Percentiles rank a stretch among this genome's conserved stretches.
Conservation (phyloP, 2,113 vertebrate species). For the Cygnus buccinator region DNA sequence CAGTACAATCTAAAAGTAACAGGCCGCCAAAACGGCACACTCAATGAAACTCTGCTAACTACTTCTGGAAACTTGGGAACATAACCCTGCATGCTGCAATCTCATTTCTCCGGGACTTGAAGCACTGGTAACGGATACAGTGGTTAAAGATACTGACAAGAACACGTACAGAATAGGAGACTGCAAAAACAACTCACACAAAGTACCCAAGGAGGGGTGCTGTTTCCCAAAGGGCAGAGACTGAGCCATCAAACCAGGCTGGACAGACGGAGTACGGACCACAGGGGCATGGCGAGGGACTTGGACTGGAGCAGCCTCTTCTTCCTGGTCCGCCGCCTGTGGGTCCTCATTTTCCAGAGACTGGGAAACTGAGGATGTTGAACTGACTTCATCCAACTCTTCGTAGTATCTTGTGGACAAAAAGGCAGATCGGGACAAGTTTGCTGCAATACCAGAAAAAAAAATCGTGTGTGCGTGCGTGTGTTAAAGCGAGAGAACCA, state of each 20-base stretch:
- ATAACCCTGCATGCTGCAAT: not conserved
- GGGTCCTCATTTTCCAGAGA: slow-evolving; percentile 83
- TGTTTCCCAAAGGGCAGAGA: slow-evolving; percentile 81
- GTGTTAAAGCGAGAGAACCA: not conserved
- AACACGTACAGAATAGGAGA: not conserved
- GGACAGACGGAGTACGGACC: slow-evolving; percentile 88
- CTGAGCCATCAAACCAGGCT: slow-evolving; percentile 83
- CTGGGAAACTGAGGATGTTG: slow-evolving; percentile 88
- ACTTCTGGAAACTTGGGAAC: not conserved
- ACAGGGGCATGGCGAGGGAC: slow-evolving; percentile 85
- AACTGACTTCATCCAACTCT: slow-evolving; percentile 94
- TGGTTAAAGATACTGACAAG: not conserved
- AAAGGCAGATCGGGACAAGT: slow-evolving; percentile 92
- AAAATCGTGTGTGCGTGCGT: not conserved
- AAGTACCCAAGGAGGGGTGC: slow-evolving; percentile 68
- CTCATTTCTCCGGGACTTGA: not conserved
- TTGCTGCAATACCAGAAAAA: slow-evolving; percentile 78
- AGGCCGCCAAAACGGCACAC: not conserved
- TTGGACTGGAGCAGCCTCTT: slow-evolving; percentile 65
- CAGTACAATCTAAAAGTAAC: not conserved
- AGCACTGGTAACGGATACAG: not conserved
- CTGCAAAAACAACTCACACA: slow-evolving; percentile 56
- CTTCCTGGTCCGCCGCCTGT: slow-evolving; percentile 75
- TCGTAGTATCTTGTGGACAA: slow-evolving; percentile 91
- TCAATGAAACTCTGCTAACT: not conserved